A percentile compares a stretch with the other conserved stretches of the same genome.
These are phyloP conservation scores for Thymelicus acteon DNA, from an alignment of 2,888 invertebrate genomes.

Conservation along the genomic window DNA sequence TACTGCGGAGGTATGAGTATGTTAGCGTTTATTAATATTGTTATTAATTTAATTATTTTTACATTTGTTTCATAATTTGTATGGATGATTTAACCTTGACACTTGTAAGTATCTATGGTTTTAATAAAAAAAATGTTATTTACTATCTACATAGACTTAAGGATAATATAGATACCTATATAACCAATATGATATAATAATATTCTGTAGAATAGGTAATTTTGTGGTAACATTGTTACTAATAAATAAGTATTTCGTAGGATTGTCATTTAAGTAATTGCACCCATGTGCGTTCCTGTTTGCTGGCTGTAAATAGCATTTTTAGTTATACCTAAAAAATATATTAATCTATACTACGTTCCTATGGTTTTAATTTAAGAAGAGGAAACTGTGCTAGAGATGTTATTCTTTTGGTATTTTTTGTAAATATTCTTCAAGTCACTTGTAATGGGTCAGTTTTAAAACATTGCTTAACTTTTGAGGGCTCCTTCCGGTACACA, in stretches of 20 bases:
- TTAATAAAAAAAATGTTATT: background rate
- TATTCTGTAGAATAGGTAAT: background rate
- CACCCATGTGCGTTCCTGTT: background rate
- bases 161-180: background rate
- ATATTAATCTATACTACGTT: background rate
- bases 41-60: background rate
- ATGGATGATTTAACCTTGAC: background rate
- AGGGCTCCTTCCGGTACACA: too few relatives aligned
- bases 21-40: too few relatives aligned
- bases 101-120: background rate
- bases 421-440: too few relatives aligned
- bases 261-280: background rate
- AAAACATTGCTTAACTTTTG: too few relatives aligned
- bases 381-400: background rate
- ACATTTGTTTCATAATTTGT: background rate
- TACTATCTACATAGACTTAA: conserved; percentile 1
- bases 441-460: too few relatives aligned
- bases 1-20: too few relatives aligned
- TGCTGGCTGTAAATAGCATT: background rate
- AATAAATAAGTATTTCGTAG: background rate
- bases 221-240: background rate
- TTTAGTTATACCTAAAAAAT: background rate
- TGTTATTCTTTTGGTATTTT: too few relatives aligned
- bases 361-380: background rate
- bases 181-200: conserved; percentile 1